Base-by-base conservation (phyloP, 2,113 vertebrate genomes). In the Carassius carassius region DNA sequence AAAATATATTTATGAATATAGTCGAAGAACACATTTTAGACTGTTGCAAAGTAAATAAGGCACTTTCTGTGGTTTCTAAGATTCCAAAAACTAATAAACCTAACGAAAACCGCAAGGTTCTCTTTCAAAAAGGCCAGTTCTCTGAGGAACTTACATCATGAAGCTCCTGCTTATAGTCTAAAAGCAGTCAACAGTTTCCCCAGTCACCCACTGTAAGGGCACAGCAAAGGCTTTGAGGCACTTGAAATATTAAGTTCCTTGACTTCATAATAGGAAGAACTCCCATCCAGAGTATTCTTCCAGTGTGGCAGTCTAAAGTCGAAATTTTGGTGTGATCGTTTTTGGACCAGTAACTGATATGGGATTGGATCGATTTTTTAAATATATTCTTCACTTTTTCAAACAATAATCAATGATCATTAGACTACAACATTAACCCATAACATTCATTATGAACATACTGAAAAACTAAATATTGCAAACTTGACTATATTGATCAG, bases 181-280 rank as follows among this genome's bases (percentile, higher is more conserved):
- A 65, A 65, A 29, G 25, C 10, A 29, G 23, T 37, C 32, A 69
- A 32, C 16, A 29, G 9, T 10, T 44, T 44, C 41, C 41, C 41
- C 41, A 44, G 9, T 44, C 41, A 44, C 41, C 9, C 41, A 44
- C 41, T 44, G 41, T 44, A 44, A 44, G 41, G 41, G 32, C 14
- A 67, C 29, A 32, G 29, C 16, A 69, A 69, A 35, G 7, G 16
- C 29, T 35, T n/a, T 8, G 29, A 35, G 65, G 29, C 29, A 35
- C 65, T 69, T 37, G 41, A 74, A 74, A 74, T 74, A 49, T 74
- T 74, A 69, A 35, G 3, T 69, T 69, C 7, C 16, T 69, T 35
- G 16, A 69, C 16, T 37, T 37, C 35, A 69, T 17, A 69, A 67
- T 32, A 29, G 32, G 32, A 69, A 17, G 32, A 35, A 35, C 65